A percentile compares a stretch with the other conserved stretches of the same genome.
phyloP scores from a whole-genome alignment of 2,113 vertebrate species.

The Indicator maculatus region DNA sequence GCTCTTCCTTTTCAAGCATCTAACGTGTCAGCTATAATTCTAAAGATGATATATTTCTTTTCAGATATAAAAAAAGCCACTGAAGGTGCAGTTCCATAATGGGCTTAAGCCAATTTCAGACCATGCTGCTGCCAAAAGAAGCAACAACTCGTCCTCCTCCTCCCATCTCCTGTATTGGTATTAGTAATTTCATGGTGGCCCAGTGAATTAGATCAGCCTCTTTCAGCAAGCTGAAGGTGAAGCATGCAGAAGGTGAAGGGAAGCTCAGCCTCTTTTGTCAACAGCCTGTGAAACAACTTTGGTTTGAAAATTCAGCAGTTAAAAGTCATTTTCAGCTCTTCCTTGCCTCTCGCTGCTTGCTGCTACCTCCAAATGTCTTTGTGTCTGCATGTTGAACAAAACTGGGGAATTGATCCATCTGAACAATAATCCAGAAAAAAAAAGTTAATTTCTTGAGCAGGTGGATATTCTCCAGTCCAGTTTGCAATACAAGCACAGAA shows the following conservation, averaged over 20 bases:
- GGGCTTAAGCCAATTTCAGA: neutral
- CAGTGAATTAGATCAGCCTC: neutral
- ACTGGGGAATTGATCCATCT: neutral
- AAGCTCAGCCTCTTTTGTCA: neutral
- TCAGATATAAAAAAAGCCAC: neutral
- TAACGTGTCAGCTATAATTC: neutral
- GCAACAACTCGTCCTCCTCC: neutral
- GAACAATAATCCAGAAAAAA: neutral
- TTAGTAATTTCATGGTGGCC: neutral
- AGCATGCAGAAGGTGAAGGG: neutral
- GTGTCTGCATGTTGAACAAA: neutral
- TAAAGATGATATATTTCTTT: neutral
- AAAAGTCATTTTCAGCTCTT: neutral
- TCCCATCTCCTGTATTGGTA: neutral
- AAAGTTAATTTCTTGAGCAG: neutral
- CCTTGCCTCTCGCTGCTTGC: neutral
- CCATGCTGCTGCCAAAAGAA: neutral
- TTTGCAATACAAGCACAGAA: neutral
- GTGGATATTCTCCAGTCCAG: neutral
- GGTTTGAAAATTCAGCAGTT: neutral
- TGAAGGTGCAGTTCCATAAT: neutral
- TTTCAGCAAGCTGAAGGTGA: neutral
- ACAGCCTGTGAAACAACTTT: neutral
- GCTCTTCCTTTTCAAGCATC: neutral
- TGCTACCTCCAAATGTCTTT: neutral